Percentiles rank a stretch among this genome's conserved stretches.
These are phyloP conservation scores for Momotus momota DNA, from an alignment of 2,797 vertebrate species.

Conservation along the genomic window DNA sequence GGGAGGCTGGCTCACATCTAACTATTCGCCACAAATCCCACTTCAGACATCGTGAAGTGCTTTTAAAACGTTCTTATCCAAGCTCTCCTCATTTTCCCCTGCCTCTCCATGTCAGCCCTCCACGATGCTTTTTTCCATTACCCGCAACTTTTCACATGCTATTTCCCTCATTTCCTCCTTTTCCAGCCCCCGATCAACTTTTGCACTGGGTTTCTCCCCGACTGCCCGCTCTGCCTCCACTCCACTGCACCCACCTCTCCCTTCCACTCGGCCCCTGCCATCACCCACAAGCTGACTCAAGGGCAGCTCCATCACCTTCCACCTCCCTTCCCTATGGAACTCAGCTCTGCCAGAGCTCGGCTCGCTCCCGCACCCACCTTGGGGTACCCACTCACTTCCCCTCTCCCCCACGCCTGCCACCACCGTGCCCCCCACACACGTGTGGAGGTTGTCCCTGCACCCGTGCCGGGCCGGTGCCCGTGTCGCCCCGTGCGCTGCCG, in stretches of 20 bases:
- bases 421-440: neutral
- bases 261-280: fast-evolving
- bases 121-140: neutral
- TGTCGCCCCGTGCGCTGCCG: fast-evolving
- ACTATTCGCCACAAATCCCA: neutral
- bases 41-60: neutral
- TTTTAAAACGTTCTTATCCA: neutral
- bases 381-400: neutral
- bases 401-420: fast-evolving
- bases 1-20: neutral
- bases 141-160: neutral
- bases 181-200: neutral
- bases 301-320: fast-evolving
- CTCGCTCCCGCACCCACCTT: neutral
- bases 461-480: fast-evolving
- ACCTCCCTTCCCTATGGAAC: fast-evolving
- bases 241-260: neutral
- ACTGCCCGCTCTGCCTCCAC: neutral
- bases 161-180: neutral
- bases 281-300: neutral
- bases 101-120: neutral
- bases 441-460: neutral
- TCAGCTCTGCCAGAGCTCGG: neutral
- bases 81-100: neutral
- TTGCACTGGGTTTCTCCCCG: neutral